Evolutionary conservation across 2,888 invertebrate species (phyloP), one percentile per base, ranked within the genome.

Genomic region (Eupithecia tripunctaria): DNA sequence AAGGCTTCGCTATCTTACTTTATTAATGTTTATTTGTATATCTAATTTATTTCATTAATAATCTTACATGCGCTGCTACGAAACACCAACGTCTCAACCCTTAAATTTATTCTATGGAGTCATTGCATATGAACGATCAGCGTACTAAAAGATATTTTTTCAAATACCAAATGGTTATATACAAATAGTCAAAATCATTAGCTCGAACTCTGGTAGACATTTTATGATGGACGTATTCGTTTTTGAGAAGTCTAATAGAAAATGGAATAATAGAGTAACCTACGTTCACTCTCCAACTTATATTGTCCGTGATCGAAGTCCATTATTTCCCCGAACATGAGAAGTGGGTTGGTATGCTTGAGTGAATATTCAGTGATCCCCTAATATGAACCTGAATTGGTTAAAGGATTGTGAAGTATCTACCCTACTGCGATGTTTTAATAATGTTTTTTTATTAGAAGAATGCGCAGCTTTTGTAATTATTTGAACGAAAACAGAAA

Each of bases 311-410:
- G 75, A 71, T 77, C 62, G 69, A 63, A 62, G 73, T 69, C 75
- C 75, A 78, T 81, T 82, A 79, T 81, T 81, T 75, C 74, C 75
- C 75, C 73, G 60, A 75, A 80, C 79, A 82, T 81, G 78, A 76
- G 79, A 76, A 79, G 78, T 64, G 38, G 64, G 38, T 64, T 6
- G 63, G n/a, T 82, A 78, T 78, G 78, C 80, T 72, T 78, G 78
- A 82, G 75, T 78, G 77, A 80, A 80, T 80, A 81, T 80, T 80
- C 80, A 82, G 79, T 82, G 82, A 81, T 80, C 80, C 78, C 73
- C 70, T 69, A 78, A 80, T 77, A 71, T 66, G 75, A 74, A 77
- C 77, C 66, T 75, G 68, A 80, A 80, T 78, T 79, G 76, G 77
- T 73, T 74, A 63, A 77, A 73, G 64, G 71, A 72, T 76, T 71